Evolutionary conservation across 2,888 invertebrate species (phyloP).

Genomic region (Junonia oenone): DNA sequence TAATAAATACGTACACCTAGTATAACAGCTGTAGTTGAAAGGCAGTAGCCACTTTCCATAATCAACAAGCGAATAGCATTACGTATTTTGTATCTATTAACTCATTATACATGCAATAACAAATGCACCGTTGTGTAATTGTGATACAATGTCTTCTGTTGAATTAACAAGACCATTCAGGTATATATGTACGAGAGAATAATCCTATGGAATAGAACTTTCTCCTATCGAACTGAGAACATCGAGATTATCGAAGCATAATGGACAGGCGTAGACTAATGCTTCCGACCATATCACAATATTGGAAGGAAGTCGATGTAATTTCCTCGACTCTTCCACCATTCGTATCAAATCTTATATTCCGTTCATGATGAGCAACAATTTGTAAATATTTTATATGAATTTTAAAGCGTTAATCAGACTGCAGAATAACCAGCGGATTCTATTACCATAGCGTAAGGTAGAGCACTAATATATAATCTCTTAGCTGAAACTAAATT

Average conservation of each 20-base stretch:
- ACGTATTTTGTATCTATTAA: conserved; percentile 7
- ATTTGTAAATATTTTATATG: neutral
- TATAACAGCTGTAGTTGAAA: neutral
- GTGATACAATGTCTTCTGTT: conserved; percentile 30
- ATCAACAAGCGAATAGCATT: conserved; percentile 1
- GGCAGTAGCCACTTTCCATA: conserved; percentile 2
- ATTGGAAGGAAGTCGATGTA: conserved; percentile 44
- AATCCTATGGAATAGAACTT: conserved; percentile 47
- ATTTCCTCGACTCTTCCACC: conserved; percentile 39
- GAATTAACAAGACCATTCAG: conserved; percentile 25
- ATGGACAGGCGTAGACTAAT: conserved; percentile 56
- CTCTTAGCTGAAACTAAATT: neutral
- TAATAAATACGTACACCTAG: neutral
- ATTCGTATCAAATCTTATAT: conserved; percentile 21
- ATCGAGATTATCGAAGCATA: conserved; percentile 60
- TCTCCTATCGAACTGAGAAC: conserved; percentile 57
- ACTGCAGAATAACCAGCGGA: neutral
- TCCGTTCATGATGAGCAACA: conserved; percentile 20
- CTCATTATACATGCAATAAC: conserved; percentile 5
- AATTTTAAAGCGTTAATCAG: neutral
- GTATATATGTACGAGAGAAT: conserved; percentile 26
- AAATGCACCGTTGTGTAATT: conserved; percentile 33
- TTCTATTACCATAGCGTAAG: neutral
- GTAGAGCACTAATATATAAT: neutral
- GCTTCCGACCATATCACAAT: conserved; percentile 50